phyloP scores from a whole-genome alignment of 2,113 vertebrate species.

The Struthidea cinerea region DNA sequence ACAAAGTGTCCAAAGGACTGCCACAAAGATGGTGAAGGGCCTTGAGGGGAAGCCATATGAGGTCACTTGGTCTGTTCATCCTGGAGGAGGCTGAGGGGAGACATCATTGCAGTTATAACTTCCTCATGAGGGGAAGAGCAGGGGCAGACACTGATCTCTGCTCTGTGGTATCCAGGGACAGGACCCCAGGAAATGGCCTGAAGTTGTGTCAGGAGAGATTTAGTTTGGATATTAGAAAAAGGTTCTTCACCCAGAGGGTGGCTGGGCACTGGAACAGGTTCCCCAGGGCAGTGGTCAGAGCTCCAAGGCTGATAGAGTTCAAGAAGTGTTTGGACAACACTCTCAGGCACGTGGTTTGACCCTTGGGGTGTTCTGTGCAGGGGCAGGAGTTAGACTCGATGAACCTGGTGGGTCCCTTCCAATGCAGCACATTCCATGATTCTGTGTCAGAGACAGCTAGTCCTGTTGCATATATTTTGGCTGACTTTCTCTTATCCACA shows the following conservation, averaged over 20 bases:
- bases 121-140: neutral
- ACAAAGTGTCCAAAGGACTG: neutral
- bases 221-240: neutral
- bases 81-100: neutral
- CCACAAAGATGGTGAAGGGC: neutral
- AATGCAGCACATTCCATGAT: too few relatives aligned
- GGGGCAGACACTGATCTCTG: too few relatives aligned
- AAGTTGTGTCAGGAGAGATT: neutral
- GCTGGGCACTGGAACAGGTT: neutral
- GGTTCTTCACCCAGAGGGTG: neutral
- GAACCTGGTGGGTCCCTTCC: neutral
- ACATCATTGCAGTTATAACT: neutral
- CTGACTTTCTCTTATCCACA: neutral
- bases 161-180: neutral
- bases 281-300: neutral
- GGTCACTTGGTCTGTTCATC: neutral
- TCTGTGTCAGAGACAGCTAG: neutral
- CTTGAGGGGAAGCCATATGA: neutral
- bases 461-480: neutral
- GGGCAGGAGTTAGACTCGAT: fast-evolving
- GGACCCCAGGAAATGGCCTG: neutral
- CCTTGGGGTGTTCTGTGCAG: neutral
- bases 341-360: neutral
- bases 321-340: fast-evolving
- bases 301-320: neutral